These are phyloP conservation scores for Zoanthus solanderi DNA, from an alignment of 92 coral and sea anemone species.

Conservation along the genomic window DNA sequence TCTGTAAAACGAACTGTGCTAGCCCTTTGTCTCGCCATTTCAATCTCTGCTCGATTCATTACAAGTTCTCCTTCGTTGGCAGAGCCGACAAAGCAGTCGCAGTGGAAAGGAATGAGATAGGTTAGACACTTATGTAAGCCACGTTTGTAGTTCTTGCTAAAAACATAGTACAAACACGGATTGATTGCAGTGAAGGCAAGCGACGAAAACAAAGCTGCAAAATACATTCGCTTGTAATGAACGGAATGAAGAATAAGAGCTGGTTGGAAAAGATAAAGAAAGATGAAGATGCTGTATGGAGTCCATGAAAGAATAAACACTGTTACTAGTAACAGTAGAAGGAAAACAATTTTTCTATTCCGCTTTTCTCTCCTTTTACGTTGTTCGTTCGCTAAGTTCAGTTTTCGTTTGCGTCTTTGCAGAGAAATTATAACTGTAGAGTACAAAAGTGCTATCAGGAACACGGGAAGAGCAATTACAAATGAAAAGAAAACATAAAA, in stretches of 20 bases:
- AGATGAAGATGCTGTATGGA: conserved; percentile 35
- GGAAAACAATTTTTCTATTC: conserved; percentile 20
- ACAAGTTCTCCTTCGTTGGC: not conserved
- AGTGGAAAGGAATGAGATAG: not conserved
- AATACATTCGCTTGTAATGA: not conserved
- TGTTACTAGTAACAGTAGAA: not conserved
- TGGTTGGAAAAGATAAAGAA: conserved; percentile 32
- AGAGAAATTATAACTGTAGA: conserved; percentile 21
- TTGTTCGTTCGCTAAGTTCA: conserved; percentile 21
- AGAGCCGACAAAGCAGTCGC: not conserved
- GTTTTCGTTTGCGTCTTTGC: conserved; percentile 18
- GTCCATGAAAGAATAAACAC: conserved; percentile 32
- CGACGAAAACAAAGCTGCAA: conserved; percentile 40
- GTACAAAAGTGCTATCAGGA: conserved; percentile 15
- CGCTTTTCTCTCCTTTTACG: conserved; percentile 39
- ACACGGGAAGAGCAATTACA: not conserved
- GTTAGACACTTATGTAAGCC: not conserved
- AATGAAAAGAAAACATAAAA: conserved; percentile 33
- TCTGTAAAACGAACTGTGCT: conserved; percentile 32
- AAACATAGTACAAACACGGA: conserved; percentile 30
- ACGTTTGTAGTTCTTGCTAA: conserved; percentile 34
- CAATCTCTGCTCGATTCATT: not conserved
- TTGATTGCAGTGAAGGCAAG: conserved; percentile 35
- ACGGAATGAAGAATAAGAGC: not conserved
- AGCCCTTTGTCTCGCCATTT: conserved; percentile 26